These are phyloP conservation scores for Taenioides sp. DNA, from an alignment of 2,797 vertebrate species.

Conservation along the genomic window DNA sequence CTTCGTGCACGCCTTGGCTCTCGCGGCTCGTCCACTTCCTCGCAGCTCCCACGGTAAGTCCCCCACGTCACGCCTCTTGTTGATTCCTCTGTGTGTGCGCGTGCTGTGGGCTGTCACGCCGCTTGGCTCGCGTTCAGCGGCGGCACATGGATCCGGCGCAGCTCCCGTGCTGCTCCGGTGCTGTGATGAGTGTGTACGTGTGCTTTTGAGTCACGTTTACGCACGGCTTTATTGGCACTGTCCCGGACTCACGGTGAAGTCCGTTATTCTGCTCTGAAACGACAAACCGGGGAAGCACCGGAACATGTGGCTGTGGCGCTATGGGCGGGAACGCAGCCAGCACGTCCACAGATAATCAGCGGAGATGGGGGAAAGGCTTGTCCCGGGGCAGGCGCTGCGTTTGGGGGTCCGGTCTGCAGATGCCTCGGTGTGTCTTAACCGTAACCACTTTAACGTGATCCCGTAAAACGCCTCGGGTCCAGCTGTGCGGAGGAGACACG, in stretches of 20 bases:
- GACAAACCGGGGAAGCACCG: background rate
- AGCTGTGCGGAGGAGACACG: background rate
- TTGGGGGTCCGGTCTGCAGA: background rate
- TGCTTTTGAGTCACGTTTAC: background rate
- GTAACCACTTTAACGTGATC: too few species aligned
- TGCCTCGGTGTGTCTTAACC: background rate
- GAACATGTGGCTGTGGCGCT: background rate
- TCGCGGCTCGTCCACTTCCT: background rate
- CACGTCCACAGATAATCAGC: background rate
- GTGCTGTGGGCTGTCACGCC: background rate
- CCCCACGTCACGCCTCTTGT: too few species aligned
- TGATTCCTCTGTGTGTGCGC: background rate
- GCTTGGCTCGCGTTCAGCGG: background rate
- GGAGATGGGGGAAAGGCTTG: background rate
- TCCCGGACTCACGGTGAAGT: background rate
- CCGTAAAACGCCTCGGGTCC: background rate
- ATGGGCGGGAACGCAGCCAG: conserved; percentile 1
- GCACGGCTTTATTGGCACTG: background rate
- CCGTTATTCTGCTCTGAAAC: background rate
- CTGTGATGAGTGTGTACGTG: background rate
- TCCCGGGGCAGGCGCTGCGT: background rate
- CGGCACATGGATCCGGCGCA: background rate
- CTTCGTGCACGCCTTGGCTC: background rate
- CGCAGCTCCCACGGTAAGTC: background rate
- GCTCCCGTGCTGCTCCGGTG: background rate